phyloP scores from a whole-genome alignment of 2,888 invertebrate genomes.

The Galerucella pusilla region DNA sequence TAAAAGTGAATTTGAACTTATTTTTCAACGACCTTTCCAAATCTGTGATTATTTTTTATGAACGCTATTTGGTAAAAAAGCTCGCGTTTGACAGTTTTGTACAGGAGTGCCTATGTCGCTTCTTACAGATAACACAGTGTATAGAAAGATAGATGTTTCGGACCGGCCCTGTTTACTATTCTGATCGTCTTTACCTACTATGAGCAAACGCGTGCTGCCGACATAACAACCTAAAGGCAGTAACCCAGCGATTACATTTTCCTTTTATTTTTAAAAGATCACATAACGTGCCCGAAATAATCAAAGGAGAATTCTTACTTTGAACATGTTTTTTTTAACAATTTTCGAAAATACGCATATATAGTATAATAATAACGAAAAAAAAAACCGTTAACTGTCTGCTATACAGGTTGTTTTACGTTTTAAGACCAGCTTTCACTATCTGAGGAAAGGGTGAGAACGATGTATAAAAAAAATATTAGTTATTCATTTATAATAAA shows the following conservation, averaged over 20 bases:
- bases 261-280: slow-evolving; percentile 31
- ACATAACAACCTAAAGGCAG: slow-evolving; percentile 32
- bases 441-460: too few species aligned
- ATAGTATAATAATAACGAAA: background rate
- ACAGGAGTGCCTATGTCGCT: too few species aligned
- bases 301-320: slow-evolving; percentile 20
- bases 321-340: slow-evolving; percentile 7
- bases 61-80: too few species aligned
- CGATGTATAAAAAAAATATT: too few species aligned
- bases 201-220: slow-evolving; percentile 36
- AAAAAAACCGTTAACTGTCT: background rate
- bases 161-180: slow-evolving; percentile 10
- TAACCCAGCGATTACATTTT: slow-evolving; percentile 34
- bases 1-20: too few species aligned
- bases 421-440: too few species aligned
- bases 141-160: background rate
- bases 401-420: background rate
- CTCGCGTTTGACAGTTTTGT: too few species aligned
- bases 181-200: slow-evolving; percentile 18
- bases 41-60: too few species aligned
- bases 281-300: slow-evolving; percentile 24
- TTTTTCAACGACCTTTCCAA: too few species aligned
- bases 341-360: background rate
- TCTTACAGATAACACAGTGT: too few species aligned
- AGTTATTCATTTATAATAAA: too few species aligned